phyloP scores from a whole-genome alignment of 2,113 vertebrate species.

The Apistogramma diplotaenia region DNA sequence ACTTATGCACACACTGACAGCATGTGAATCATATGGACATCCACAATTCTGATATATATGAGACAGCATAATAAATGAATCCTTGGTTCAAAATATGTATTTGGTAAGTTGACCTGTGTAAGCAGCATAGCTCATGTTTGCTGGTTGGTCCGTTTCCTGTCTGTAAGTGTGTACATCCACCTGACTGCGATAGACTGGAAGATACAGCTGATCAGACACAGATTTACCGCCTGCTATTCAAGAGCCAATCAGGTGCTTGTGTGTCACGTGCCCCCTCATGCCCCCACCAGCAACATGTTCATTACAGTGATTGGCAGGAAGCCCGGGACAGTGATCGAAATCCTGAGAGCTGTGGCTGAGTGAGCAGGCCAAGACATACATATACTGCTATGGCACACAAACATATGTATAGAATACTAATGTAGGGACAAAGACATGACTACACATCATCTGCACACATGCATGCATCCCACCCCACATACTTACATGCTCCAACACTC shows the following conservation, averaged over 20 bases:
- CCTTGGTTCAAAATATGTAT: no score
- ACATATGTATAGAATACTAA: not conserved
- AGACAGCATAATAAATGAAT: no score
- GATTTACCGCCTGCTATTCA: slow-evolving; percentile 26
- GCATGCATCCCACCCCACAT: not conserved
- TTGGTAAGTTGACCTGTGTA: no score
- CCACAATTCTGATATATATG: not conserved
- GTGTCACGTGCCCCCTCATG: slow-evolving; percentile 27
- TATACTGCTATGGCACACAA: not conserved
- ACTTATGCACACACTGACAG: not conserved
- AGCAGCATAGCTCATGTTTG: no score
- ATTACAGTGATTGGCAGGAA: slow-evolving; percentile 45
- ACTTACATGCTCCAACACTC: slow-evolving; percentile 20
- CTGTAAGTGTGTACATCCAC: not conserved
- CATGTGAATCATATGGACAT: not conserved
- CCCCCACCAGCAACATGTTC: slow-evolving; percentile 14
- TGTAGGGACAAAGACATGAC: not conserved
- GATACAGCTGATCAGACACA: slow-evolving; percentile 21
- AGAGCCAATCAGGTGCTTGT: slow-evolving; percentile 3
- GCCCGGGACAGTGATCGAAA: slow-evolving; percentile 47
- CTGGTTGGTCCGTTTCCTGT: not conserved
- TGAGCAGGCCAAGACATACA: not conserved
- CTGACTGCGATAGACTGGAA: not conserved
- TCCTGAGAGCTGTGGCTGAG: not conserved
- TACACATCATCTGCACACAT: not conserved